These are phyloP conservation scores for Maccullochella peelii DNA, from an alignment of 2,113 vertebrate genomes.

Conservation along the genomic window DNA sequence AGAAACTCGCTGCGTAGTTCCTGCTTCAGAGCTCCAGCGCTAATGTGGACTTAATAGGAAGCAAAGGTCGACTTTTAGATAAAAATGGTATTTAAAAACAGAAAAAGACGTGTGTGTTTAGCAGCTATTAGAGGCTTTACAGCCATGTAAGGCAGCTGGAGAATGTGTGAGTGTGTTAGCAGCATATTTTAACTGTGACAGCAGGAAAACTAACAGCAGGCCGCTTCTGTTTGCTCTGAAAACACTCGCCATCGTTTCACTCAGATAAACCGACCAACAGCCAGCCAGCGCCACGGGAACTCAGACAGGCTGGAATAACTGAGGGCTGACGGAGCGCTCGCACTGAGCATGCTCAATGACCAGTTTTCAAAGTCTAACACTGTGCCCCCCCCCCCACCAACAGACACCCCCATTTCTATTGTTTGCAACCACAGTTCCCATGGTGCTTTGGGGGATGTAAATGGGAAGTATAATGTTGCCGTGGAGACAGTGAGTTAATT, in stretches of 20 bases:
- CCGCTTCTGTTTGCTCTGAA: slow-evolving; percentile 20
- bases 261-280: slow-evolving; percentile 5
- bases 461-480: too few relatives aligned
- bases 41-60: neutral
- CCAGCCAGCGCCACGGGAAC: neutral
- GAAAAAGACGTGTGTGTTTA: neutral
- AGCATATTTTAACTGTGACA: slow-evolving; percentile 18
- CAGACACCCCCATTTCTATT: too few relatives aligned
- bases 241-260: neutral
- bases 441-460: too few relatives aligned
- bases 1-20: neutral
- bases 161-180: neutral
- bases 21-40: neutral
- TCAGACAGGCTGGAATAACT: neutral
- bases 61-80: neutral
- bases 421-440: too few relatives aligned
- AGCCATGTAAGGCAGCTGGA: slow-evolving; percentile 14
- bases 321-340: neutral
- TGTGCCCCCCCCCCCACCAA: too few relatives aligned
- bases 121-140: neutral
- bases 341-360: neutral
- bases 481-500: too few relatives aligned
- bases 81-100: neutral
- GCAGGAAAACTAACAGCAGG: neutral
- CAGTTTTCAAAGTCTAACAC: too few relatives aligned